These are phyloP conservation scores for Drosophila paulistorum DNA, from an alignment of 1,140 invertebrate genomes.

Conservation along the genomic window DNA sequence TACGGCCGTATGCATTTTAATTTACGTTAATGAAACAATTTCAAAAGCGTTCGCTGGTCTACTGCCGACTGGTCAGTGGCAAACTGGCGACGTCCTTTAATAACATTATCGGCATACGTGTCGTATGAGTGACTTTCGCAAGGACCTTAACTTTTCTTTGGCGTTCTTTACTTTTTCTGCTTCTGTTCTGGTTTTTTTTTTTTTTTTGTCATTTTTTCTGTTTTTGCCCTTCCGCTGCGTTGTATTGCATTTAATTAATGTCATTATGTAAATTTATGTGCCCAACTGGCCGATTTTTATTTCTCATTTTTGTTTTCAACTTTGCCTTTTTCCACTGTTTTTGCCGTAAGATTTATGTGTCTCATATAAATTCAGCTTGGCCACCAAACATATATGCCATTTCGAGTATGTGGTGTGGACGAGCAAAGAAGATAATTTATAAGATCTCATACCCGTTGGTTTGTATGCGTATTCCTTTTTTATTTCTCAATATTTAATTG, in stretches of 20 bases:
- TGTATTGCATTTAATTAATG: conserved; percentile 74
- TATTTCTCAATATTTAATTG: conserved; percentile 33
- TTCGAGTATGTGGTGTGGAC: conserved; percentile 39
- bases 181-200: conserved; percentile 11
- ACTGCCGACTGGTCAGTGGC: conserved; percentile 28
- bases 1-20: conserved; percentile 70
- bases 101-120: conserved; percentile 74
- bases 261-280: conserved; percentile 78
- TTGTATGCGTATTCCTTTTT: conserved; percentile 20
- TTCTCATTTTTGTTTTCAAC: conserved; percentile 42
- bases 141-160: conserved; percentile 31
- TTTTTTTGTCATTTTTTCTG: conserved; percentile 14
- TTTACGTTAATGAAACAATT: conserved; percentile 79
- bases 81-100: conserved; percentile 56
- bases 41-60: conserved; percentile 32
- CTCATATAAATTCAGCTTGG: conserved; percentile 57
- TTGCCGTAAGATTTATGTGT: conserved; percentile 58
- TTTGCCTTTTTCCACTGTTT: conserved; percentile 26
- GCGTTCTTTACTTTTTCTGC: not conserved
- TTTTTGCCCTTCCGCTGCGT: conserved; percentile 31
- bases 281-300: conserved; percentile 50
- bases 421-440: conserved; percentile 58
- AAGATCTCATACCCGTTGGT: conserved; percentile 27
- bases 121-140: conserved; percentile 64
- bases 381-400: conserved; percentile 12